Percentiles rank a stretch among this genome's conserved stretches.
Evolutionary conservation across 2,797 vertebrate species (phyloP).

Genomic region (Vireo griseus): DNA sequence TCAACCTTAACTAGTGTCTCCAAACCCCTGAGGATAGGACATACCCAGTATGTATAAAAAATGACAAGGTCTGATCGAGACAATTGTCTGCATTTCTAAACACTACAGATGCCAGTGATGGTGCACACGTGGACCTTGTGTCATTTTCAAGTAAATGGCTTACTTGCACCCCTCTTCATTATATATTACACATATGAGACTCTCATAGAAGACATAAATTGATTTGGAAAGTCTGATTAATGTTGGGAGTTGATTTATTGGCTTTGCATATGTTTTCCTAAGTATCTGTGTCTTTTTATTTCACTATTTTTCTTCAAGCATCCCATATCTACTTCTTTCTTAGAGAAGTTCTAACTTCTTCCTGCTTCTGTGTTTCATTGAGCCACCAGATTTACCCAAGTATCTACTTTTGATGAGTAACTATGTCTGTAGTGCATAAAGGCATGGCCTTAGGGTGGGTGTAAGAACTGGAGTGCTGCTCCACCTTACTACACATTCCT

Average conservation of each 20-base stretch:
- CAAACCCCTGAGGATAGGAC: not conserved
- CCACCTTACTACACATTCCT: not conserved
- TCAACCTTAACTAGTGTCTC: not conserved
- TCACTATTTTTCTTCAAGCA: not conserved
- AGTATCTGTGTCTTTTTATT: not conserved
- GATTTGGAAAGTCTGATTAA: conserved; percentile 14
- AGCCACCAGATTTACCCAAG: not conserved
- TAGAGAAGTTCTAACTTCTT: not conserved
- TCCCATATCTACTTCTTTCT: not conserved
- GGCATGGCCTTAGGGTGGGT: too few species aligned
- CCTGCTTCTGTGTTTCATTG: not conserved
- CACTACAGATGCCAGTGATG: not conserved
- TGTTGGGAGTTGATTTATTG: not conserved
- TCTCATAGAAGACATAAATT: not conserved
- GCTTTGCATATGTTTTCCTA: not conserved
- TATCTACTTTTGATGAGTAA: not conserved
- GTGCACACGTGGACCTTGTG: not conserved
- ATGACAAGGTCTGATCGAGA: not conserved
- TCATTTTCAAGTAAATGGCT: not conserved
- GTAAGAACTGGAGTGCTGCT: not conserved
- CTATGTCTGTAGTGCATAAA: not conserved
- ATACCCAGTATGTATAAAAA: not conserved
- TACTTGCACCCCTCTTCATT: not conserved
- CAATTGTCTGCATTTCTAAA: not conserved
- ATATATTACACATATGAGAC: not conserved